phyloP scores from a whole-genome alignment of 1,140 invertebrate genomes.

The Bombus pyrosoma region DNA sequence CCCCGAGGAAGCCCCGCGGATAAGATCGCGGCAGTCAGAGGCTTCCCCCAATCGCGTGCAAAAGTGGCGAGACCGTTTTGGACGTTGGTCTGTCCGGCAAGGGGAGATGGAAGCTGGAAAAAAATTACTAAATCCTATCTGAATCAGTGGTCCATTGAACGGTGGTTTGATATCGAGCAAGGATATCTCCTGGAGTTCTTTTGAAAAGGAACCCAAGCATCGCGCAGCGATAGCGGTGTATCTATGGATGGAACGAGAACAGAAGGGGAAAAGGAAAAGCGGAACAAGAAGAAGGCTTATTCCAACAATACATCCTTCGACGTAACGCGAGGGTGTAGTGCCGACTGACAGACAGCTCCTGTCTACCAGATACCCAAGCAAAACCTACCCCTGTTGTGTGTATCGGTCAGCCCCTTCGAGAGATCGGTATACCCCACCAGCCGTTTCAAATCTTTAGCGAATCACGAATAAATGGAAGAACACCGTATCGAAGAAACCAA shows the following conservation, averaged over 20 bases:
- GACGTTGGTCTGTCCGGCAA: constrained; percentile 12
- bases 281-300: constrained; percentile 70
- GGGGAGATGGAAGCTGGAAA: constrained; percentile 28
- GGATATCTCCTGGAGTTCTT: constrained; percentile 64
- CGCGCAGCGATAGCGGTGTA: constrained; percentile 36
- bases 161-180: constrained; percentile 73
- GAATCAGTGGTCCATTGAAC: constrained; percentile 71
- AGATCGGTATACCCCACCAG: constrained; percentile 18
- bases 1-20: constrained; percentile 53
- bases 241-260: not conserved
- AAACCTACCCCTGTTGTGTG: constrained; percentile 53
- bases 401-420: constrained; percentile 48
- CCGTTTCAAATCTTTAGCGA: not conserved
- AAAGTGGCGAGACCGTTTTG: constrained; percentile 40
- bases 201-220: constrained; percentile 68
- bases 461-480: constrained; percentile 4
- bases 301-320: constrained; percentile 75
- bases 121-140: constrained; percentile 75
- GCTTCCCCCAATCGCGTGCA: constrained; percentile 35
- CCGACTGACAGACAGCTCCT: constrained; percentile 74
- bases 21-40: constrained; percentile 44
- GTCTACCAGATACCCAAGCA: constrained; percentile 72
- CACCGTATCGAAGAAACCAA: constrained; percentile 1
- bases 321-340: constrained; percentile 57
- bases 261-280: constrained; percentile 11